A percentile compares a stretch with the other conserved stretches of the same genome.
Conservation (phyloP, 2,797 vertebrate genomes). For the Epinephelus coioides region DNA sequence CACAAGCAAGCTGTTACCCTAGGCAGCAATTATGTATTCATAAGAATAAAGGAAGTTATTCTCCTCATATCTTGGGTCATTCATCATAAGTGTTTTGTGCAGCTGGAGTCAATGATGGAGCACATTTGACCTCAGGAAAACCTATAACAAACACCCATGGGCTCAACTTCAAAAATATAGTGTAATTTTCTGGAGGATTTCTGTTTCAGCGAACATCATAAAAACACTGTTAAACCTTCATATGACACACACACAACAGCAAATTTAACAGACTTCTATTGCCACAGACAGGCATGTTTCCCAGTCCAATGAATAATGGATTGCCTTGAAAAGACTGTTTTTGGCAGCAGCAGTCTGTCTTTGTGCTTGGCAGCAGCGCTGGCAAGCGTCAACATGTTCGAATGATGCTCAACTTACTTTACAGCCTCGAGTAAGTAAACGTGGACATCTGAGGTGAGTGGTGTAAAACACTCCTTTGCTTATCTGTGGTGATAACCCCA, state of each 20-base stretch:
- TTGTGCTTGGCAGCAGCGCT: constrained; percentile 38
- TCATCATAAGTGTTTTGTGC: constrained; percentile 27
- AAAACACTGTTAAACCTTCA: constrained; percentile 24
- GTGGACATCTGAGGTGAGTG: constrained; percentile 39
- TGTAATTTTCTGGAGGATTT: constrained; percentile 3
- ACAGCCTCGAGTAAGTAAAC: constrained; percentile 41
- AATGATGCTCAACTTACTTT: constrained; percentile 51
- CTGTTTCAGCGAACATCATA: constrained; percentile 3
- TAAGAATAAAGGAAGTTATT: constrained; percentile 35
- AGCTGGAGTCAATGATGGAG: constrained; percentile 16
- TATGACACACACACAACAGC: neutral
- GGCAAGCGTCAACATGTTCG: constrained; percentile 42
- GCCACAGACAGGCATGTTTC: constrained; percentile 31
- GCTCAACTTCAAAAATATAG: neutral
- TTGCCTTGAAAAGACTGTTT: constrained; percentile 49
- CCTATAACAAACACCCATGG: constrained; percentile 1
- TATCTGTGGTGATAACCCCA: constrained; percentile 23
- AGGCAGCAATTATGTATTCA: constrained; percentile 18
- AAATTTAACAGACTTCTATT: constrained; percentile 30
- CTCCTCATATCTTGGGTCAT: constrained; percentile 24
- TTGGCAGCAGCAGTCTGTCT: constrained; percentile 54
- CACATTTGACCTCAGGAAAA: constrained; percentile 20
- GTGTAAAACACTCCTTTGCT: constrained; percentile 35
- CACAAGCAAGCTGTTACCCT: constrained; percentile 37
- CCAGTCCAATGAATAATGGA: constrained; percentile 51